phyloP scores from a whole-genome alignment of 1,140 invertebrate species.

The Homarus americanus region DNA sequence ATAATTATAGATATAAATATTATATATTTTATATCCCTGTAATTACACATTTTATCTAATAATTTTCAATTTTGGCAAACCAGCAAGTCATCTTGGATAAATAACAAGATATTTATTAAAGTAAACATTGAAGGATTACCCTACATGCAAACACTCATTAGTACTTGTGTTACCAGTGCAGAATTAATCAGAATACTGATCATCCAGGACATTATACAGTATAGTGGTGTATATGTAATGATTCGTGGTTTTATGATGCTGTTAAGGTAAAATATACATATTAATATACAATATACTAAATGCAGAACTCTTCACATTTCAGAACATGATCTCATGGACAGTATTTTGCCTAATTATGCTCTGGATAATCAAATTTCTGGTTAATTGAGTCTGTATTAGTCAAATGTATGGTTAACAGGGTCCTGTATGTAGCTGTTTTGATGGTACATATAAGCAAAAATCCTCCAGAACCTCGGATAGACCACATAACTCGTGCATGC shows the following conservation, averaged over 20 bases:
- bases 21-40: conserved; percentile 30
- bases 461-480: background rate
- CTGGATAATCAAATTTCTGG: conserved; percentile 3
- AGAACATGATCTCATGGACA: background rate
- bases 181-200: conserved; percentile 10
- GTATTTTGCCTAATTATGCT: background rate
- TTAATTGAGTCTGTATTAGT: background rate
- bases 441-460: background rate
- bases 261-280: background rate
- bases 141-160: background rate
- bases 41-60: background rate
- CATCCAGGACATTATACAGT: background rate
- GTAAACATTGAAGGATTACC: background rate
- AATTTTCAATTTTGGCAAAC: background rate
- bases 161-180: background rate
- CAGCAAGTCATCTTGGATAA: conserved; percentile 8
- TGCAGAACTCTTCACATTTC: background rate
- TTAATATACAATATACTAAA: background rate
- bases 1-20: conserved; percentile 26
- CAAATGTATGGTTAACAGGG: conserved; percentile 5
- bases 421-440: conserved; percentile 12
- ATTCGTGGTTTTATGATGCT: background rate
- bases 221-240: background rate
- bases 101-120: background rate
- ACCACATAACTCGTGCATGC: background rate